Percentiles rank a stretch among this genome's conserved stretches.
Conservation (phyloP, 2,797 vertebrate species). For the Uromys caudimaculatus region DNA sequence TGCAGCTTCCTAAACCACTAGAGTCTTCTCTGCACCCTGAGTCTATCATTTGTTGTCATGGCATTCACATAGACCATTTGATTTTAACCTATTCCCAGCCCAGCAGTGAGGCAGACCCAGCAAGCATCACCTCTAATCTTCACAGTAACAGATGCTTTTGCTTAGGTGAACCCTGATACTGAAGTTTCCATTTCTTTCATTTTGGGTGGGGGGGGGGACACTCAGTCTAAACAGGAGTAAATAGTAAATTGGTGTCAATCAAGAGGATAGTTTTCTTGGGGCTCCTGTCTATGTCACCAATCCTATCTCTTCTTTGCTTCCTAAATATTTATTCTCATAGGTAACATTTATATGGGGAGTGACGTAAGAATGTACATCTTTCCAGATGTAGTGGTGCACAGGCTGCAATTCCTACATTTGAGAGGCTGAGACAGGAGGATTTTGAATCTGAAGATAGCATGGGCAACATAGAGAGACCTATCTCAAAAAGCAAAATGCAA, state of each 20-base stretch:
- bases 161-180: background rate
- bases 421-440: background rate
- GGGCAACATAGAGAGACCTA: too few relatives aligned
- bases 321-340: background rate
- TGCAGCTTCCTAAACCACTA: background rate
- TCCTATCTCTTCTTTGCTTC: background rate
- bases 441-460: background rate
- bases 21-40: background rate
- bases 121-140: background rate
- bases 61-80: background rate
- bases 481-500: background rate
- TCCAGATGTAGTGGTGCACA: background rate
- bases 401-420: background rate
- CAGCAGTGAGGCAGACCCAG: background rate
- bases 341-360: background rate
- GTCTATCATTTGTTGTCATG: background rate
- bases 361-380: conserved; percentile 1
- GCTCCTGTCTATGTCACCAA: background rate
- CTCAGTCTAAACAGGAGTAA: background rate
- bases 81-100: background rate
- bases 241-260: background rate
- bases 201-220: too few relatives aligned
- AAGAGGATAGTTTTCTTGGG: background rate
- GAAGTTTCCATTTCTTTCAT: background rate
- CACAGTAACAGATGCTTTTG: background rate